phyloP scores from a whole-genome alignment of 2,888 invertebrate species.

The Gisinianus flammeolus region DNA sequence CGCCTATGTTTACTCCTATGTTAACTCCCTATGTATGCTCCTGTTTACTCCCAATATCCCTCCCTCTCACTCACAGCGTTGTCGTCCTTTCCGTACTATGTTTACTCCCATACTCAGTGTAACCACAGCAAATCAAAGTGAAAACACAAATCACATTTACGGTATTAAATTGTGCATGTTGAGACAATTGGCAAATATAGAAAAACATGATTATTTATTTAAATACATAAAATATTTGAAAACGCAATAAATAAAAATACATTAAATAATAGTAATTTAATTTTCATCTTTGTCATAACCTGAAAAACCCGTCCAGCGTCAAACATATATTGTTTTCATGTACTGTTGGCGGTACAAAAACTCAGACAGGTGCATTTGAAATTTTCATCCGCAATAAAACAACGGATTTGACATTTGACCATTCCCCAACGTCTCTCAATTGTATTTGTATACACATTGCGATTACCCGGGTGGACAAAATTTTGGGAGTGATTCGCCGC shows the following conservation, averaged over 20 bases:
- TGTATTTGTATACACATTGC: conserved; percentile 36
- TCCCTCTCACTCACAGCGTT: background rate
- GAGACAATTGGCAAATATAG: background rate
- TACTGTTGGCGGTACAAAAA: background rate
- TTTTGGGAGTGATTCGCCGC: conserved; percentile 14
- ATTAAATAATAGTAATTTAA: no score
- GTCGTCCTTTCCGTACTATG: background rate
- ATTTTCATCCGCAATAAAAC: no score
- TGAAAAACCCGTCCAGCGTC: background rate
- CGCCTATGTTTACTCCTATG: no score
- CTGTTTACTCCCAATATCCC: background rate
- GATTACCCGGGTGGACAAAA: conserved; percentile 39
- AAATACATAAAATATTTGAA: no score
- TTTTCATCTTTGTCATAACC: background rate
- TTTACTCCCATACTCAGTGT: no score
- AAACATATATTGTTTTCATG: background rate
- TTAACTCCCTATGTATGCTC: no score
- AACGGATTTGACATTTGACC: no score
- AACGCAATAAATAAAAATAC: no score
- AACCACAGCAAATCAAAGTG: no score
- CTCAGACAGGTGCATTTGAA: background rate
- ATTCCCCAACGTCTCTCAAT: conserved; percentile 42
- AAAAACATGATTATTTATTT: no score
- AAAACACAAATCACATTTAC: no score
- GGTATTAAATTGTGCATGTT: no score